Conservation (phyloP, 2,797 vertebrate species). For the Hozukius guyotensis region DNA sequence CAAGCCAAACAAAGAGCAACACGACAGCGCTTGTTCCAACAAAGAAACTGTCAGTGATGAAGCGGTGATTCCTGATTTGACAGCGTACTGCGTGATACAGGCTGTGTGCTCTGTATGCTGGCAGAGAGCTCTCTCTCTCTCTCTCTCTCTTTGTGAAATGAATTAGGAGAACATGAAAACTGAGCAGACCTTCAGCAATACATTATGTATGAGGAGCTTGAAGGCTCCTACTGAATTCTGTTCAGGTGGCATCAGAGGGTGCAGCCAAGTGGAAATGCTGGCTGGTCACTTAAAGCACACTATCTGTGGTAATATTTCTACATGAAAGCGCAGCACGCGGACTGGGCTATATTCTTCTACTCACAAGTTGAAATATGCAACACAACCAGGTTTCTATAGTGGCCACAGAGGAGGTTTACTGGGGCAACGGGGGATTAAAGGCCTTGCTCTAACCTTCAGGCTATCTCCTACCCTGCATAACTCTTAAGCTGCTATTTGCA, state of each 20-base stretch:
- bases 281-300: conserved; percentile 78
- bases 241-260: conserved; percentile 80
- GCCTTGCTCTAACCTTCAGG: conserved; percentile 54
- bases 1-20: conserved; percentile 11
- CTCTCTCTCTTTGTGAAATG: conserved; percentile 67
- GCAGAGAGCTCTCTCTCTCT: conserved; percentile 41
- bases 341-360: conserved; percentile 31
- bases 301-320: conserved; percentile 77
- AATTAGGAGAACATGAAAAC: conserved; percentile 81
- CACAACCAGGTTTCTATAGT: conserved; percentile 39
- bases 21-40: conserved; percentile 3
- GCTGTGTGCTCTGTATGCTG: conserved; percentile 38
- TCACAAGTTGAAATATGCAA: conserved; percentile 57
- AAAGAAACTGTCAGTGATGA: conserved; percentile 12
- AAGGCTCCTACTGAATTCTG: conserved; percentile 77
- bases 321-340: conserved; percentile 54
- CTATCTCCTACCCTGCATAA: conserved; percentile 30
- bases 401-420: conserved; percentile 42
- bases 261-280: conserved; percentile 79
- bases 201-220: conserved; percentile 81
- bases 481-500: conserved; percentile 51
- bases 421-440: conserved; percentile 56
- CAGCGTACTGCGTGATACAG: conserved; percentile 16
- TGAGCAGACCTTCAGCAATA: conserved; percentile 74
- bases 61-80: conserved; percentile 49